These are phyloP conservation scores for Heliconius hortense DNA, from an alignment of 2,888 invertebrate genomes.

Conservation along the genomic window DNA sequence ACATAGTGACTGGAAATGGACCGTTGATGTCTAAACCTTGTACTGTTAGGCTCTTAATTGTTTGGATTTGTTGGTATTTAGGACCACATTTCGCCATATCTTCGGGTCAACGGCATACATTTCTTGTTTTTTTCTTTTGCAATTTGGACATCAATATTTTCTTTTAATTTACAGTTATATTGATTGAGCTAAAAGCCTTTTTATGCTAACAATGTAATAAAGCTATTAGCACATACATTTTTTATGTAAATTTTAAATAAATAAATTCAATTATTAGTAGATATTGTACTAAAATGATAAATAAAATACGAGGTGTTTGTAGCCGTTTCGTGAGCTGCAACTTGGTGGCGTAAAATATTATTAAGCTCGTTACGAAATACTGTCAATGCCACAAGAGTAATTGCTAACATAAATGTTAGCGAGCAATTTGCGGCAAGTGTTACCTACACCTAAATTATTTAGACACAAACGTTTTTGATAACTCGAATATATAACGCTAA, in stretches of 20 bases:
- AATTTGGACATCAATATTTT: constrained; percentile 40
- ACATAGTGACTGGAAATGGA: constrained; percentile 49
- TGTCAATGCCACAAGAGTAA: constrained; percentile 63
- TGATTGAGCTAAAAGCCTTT: constrained; percentile 32
- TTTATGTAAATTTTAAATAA: constrained; percentile 15
- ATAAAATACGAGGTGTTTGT: not conserved
- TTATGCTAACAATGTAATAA: constrained; percentile 15
- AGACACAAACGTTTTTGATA: constrained; percentile 48
- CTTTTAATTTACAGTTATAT: constrained; percentile 41
- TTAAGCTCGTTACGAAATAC: constrained; percentile 60
- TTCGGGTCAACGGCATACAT: constrained; percentile 50
- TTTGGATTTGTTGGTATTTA: constrained; percentile 54
- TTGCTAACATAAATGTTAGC: constrained; percentile 50
- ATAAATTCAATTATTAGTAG: not conserved
- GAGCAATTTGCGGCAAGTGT: constrained; percentile 59
- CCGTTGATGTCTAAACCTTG: constrained; percentile 68
- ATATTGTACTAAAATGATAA: constrained; percentile 1
- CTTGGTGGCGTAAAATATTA: constrained; percentile 61
- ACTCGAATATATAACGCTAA: constrained; percentile 51
- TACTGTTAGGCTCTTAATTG: constrained; percentile 54
- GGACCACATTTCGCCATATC: constrained; percentile 48
- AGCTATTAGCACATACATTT: constrained; percentile 25
- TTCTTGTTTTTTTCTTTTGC: constrained; percentile 39
- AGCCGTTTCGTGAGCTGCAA: constrained; percentile 45
- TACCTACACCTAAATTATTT: constrained; percentile 50